Conservation (phyloP, 2,113 vertebrate species). For the Reinhardtius hippoglossoides region DNA sequence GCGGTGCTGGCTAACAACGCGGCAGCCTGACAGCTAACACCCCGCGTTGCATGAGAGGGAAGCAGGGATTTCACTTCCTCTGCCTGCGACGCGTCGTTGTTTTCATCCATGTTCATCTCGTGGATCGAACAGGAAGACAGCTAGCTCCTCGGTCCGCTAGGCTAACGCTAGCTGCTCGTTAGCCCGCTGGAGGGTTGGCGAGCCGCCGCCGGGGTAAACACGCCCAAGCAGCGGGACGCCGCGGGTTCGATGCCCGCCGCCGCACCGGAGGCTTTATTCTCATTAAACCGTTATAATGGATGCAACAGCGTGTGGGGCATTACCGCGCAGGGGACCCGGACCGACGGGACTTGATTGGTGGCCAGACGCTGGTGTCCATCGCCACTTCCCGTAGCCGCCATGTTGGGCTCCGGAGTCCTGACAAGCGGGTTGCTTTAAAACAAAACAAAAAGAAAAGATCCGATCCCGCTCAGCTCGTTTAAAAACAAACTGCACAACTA, state of each 20-base stretch:
- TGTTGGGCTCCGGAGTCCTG: constrained; percentile 33
- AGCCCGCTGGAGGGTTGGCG: neutral
- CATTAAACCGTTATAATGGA: neutral
- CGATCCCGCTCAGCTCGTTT: too few species aligned
- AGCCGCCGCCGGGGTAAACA: too few species aligned
- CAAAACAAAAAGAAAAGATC: too few species aligned
- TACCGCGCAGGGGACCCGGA: constrained; percentile 61
- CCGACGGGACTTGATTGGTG: constrained; percentile 48
- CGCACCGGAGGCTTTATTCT: too few species aligned
- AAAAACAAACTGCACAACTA: too few species aligned
- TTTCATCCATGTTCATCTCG: constrained; percentile 3
- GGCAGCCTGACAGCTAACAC: neutral
- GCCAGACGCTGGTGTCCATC: constrained; percentile 36
- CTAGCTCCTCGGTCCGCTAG: constrained; percentile 33
- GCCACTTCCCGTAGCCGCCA: constrained; percentile 59
- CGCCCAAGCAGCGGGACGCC: neutral
- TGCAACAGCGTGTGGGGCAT: constrained; percentile 40
- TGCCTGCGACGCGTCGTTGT: too few species aligned
- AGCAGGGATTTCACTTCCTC: neutral
- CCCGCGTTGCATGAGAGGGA: too few species aligned
- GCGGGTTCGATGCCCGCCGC: too few species aligned
- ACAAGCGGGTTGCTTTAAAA: neutral
- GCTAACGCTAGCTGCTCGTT: constrained; percentile 55
- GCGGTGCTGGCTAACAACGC: neutral
- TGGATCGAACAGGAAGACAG: constrained; percentile 4